Evolutionary conservation across 2,113 vertebrate species (phyloP), one percentile per base, ranked within the genome.

Genomic region (Sula dactylatra): DNA sequence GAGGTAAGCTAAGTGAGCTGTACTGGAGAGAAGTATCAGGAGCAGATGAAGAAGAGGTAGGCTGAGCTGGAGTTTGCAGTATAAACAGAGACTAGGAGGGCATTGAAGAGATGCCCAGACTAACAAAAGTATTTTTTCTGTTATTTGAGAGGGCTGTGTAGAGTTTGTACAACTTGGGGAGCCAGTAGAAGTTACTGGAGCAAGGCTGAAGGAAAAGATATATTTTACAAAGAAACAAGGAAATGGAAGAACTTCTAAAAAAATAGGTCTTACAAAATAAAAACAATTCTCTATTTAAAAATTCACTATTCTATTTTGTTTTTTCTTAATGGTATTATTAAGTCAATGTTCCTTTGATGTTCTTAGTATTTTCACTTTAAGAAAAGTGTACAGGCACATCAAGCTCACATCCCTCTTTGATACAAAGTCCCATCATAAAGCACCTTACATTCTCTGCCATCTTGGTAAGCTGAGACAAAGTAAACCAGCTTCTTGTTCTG

Each of bases 281-380:
- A 50, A 38, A 34, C 50, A 42, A 32, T 5, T 72, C 10, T 40
- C 2, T 36, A 25, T 52, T 52, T 77, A 66, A 32, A 54, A 49
- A 18, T 36, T 77, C 1, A 0, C 7, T 38, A 25, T 45, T 50
- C 3, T 2, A 3, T 15, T 38, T 49, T 27, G 31, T 40, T 34
- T 29, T 16, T 47, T 47, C 45, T 11, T 25, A 36, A 36, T 12
- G 55, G 6, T 34, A 25, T 11, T 38, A 49, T 2, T 58, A 44
- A 58, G 21, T 77, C 19, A 65, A 65, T 77, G 9, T 4, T 13
- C 19, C 11, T 82, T 65, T 66, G 31, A 34, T 44, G 20, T 61
- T 66, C 20, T 22, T 42, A 34, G 10, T 55, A 59, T 77, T 82
- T 71, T 65, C 25, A 61, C 40, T 38, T 72, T 16, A 72, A 66